These are phyloP conservation scores for Drosophila rhopaloa DNA, from an alignment of 1,140 invertebrate species.

Conservation along the genomic window DNA sequence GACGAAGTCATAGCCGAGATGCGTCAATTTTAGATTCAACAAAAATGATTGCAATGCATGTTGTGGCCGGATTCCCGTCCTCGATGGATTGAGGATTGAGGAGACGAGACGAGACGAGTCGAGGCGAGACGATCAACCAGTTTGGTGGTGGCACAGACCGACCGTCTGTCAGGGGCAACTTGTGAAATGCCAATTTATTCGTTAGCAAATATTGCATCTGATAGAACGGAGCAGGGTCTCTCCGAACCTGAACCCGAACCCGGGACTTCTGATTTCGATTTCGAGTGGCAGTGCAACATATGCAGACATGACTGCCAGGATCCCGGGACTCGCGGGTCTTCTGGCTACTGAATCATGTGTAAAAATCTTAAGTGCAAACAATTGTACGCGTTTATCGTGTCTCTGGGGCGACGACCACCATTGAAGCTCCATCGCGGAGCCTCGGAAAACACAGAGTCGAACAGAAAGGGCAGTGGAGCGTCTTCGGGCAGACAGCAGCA, in stretches of 20 bases:
- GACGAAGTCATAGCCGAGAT: conserved; percentile 82
- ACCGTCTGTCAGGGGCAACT: conserved; percentile 77
- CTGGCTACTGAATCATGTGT: conserved; percentile 83
- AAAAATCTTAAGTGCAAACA: conserved; percentile 85
- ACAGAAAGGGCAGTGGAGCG: conserved; percentile 22
- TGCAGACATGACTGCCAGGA: conserved; percentile 74
- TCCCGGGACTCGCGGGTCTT: conserved; percentile 43
- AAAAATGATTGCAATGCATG: conserved; percentile 83
- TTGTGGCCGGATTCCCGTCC: conserved; percentile 53
- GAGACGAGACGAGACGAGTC: conserved; percentile 1
- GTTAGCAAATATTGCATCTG: conserved; percentile 83
- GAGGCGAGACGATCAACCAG: conserved; percentile 27
- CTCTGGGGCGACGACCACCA: conserved; percentile 83
- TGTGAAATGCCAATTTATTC: conserved; percentile 83
- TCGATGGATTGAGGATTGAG: conserved; percentile 41
- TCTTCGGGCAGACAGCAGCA: background rate
- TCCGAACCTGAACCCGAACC: conserved; percentile 2
- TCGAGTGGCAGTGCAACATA: conserved; percentile 80
- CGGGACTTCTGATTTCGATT: conserved; percentile 36
- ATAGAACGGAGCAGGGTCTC: conserved; percentile 65
- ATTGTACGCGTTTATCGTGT: conserved; percentile 84
- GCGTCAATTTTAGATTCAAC: conserved; percentile 83
- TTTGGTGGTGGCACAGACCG: conserved; percentile 22
- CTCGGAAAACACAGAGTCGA: conserved; percentile 12
- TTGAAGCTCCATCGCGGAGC: conserved; percentile 52